Conservation (phyloP, 2,797 vertebrate species). For the Sarcoramphus papa region DNA sequence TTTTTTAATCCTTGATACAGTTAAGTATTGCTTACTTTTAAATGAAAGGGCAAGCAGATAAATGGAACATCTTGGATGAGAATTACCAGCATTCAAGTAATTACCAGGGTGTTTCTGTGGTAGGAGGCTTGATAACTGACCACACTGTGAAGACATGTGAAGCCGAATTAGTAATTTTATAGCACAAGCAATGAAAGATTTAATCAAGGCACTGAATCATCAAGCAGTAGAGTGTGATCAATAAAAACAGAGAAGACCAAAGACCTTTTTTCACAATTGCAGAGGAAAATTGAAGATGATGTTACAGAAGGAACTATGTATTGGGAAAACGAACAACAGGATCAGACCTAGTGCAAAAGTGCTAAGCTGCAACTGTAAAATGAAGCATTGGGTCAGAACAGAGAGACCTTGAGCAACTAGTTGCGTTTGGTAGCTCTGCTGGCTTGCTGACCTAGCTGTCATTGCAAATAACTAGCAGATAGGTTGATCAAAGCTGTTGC, state of each 20-base stretch:
- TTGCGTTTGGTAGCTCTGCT: not conserved
- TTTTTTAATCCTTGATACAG: not conserved
- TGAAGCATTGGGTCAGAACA: not conserved
- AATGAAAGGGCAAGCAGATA: not conserved
- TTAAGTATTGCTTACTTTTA: not conserved
- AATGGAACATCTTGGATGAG: not conserved
- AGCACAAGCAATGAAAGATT: not conserved
- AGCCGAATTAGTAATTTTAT: not conserved
- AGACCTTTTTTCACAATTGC: not conserved
- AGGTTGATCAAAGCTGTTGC: not conserved
- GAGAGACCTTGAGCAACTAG: not conserved
- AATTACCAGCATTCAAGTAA: not conserved
- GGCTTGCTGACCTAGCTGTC: not conserved
- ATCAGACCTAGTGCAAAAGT: not conserved
- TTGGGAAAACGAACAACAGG: rapidly evolving
- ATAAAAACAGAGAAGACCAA: not conserved
- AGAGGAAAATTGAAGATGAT: not conserved
- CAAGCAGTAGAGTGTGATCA: not conserved
- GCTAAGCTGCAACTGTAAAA: not conserved
- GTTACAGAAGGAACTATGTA: not conserved
- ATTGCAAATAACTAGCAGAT: not conserved
- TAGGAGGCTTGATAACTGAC: not conserved
- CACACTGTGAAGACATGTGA: not conserved
- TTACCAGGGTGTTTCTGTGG: not conserved
- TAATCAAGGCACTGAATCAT: not conserved